Base-by-base conservation (phyloP, 2,888 invertebrate genomes). In the Agonum fuliginosum region DNA sequence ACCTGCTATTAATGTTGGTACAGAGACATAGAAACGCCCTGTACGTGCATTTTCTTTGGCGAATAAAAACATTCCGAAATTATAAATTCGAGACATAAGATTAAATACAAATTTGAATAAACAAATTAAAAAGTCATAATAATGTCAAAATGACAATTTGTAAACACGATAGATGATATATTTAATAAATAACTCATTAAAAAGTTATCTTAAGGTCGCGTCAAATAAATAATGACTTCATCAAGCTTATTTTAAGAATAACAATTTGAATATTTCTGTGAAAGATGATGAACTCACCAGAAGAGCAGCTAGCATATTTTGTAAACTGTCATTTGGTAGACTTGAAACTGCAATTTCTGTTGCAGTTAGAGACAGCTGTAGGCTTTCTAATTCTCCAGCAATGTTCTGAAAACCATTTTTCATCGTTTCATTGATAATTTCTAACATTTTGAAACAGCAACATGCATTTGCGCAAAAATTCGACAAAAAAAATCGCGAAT, bases 301-400 rank as follows among this genome's bases (percentile, higher is more conserved):
- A 48, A 95, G 88, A 81, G 92, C 92, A 69, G 89, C 87, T 81
- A 93, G 90, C 93, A 95, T 94, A 73, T 91, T 89, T 80, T 91
- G 91, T 82, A 94, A 90, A 85, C 91, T 93, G 84, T 91, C 91
- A 81, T 90, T 89, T 14, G 95, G 94, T 81, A 95, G 89, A 83
- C 91, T 90, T 77, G 90, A 89, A 81, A 94, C 90, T 81, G 90
- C 90, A 80, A 89, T 89, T 88, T 94, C 94, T 80, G 93, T 91
- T 81, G 89, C 89, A 82, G 89, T 89, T 81, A 94, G 89, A 83
- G 92, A 91, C 85, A 90, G 89, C 82, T 92, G 91, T 82, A 95
- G 89, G 84, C 90, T 90, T 86, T 92, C 91, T 85, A 95, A 89
- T 87, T 93, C 92, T 71, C 86, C 86, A 79, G 85, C 84, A 51